Base-by-base conservation (phyloP, 2,113 vertebrate genomes). In the Myocastor coypus region DNA sequence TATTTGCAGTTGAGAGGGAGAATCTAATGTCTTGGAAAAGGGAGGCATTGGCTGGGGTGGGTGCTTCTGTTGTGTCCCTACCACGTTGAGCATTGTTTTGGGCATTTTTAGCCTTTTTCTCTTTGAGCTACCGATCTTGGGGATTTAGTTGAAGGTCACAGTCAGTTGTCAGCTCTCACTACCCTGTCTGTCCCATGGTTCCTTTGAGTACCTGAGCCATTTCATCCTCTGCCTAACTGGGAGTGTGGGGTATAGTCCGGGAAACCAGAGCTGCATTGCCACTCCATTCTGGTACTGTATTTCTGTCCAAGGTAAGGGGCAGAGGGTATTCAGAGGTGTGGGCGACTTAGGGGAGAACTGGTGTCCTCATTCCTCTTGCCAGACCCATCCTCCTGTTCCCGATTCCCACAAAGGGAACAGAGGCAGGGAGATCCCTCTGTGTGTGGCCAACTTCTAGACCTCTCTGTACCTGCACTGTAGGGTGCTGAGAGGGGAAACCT, bases 71-170 rank as follows among this genome's bases (percentile, higher is more conserved):
- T 92, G 52, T 87, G 30, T 30, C 8, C n/a, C 30, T 37, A 7
- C 52, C 5, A 22, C 37, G 28, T 59, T 84, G 28, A 46, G 81
- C 89, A 59, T 57, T 89, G 68, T 78, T 93, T 68, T 28, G 57
- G 59, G 42, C 93, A 52, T 64, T 97, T 97, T 89, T 90, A 95
- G 50, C 83, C 84, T 92, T 94, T 50, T 89, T 94, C 78, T 64
- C 69, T 92, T 94, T 89, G 59, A 95, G 90, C 64, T 92, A 55
- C 90, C 97, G 95, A 96, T 96, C 89, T 97, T 97, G 95, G 90
- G 55, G 42, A 68, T 82, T 80, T 94, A 86, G 73, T 50, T 86
- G 94, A 97, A 97, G 95, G 97, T 95, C 85, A 91, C 14, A 81
- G 94, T 77, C 37, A 83, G 40, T 80, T 90, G 71, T 71, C 73